These are phyloP conservation scores for Leptodactylus fuscus DNA, from an alignment of 2,113 vertebrate species.

Conservation along the genomic window DNA sequence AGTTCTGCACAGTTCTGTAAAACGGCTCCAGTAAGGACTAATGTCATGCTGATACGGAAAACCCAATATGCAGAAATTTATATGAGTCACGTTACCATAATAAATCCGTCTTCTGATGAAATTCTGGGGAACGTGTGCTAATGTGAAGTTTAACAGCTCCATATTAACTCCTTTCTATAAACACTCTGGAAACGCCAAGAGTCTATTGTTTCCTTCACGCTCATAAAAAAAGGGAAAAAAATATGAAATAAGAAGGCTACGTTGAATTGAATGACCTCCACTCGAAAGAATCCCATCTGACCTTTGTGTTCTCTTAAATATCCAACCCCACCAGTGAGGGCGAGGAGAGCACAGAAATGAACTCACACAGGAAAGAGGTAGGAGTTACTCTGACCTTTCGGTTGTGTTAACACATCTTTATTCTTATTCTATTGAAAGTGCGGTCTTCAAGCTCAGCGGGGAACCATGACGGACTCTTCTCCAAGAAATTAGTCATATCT, in stretches of 20 bases:
- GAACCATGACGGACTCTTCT: slow-evolving; percentile 15
- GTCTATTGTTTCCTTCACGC: slow-evolving; percentile 33
- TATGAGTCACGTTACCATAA: slow-evolving; percentile 33
- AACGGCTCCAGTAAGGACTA: slow-evolving; percentile 6
- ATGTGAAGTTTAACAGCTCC: slow-evolving; percentile 53
- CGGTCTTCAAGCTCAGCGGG: slow-evolving; percentile 28
- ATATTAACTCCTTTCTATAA: slow-evolving; percentile 52
- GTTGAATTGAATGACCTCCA: slow-evolving; percentile 31
- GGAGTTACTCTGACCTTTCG: slow-evolving; percentile 42
- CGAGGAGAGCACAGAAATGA: neutral
- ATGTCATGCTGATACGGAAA: slow-evolving; percentile 21
- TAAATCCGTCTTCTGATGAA: slow-evolving; percentile 32
- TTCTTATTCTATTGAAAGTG: slow-evolving; percentile 15
- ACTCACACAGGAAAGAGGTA: slow-evolving; percentile 25
- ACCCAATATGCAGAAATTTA: slow-evolving; percentile 42
- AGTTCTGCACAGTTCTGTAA: slow-evolving; percentile 9
- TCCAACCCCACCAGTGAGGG: slow-evolving; percentile 30
- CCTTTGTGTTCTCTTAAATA: slow-evolving; percentile 51
- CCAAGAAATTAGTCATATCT: slow-evolving; percentile 43
- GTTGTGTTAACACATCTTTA: slow-evolving; percentile 17
- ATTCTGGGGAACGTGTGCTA: slow-evolving; percentile 2
- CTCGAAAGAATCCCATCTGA: slow-evolving; percentile 41
- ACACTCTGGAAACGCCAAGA: slow-evolving; percentile 39
- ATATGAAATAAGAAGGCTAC: too few species aligned
- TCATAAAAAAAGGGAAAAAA: slow-evolving; percentile 33